phyloP scores from a whole-genome alignment of 2,888 invertebrate genomes.

The Helobdella robusta region DNA sequence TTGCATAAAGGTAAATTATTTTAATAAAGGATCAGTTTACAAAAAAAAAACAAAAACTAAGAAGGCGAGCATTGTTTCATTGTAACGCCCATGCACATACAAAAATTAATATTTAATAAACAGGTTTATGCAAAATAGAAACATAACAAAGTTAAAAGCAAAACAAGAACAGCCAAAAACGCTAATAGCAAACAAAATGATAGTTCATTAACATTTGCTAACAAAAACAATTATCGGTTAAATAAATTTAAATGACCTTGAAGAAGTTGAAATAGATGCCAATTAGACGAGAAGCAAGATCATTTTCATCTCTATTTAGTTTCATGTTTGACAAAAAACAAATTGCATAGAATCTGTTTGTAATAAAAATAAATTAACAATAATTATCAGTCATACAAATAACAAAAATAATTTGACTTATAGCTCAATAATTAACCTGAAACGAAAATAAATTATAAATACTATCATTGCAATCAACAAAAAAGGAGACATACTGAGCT shows the following conservation, averaged over 20 bases:
- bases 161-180: background rate
- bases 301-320: slow-evolving; percentile 59
- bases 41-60: background rate
- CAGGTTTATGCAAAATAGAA: too few relatives aligned
- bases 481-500: slow-evolving; percentile 63
- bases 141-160: too few relatives aligned
- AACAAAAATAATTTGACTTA: background rate
- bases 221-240: background rate
- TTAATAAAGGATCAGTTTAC: background rate
- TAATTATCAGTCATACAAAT: background rate
- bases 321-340: slow-evolving; percentile 81
- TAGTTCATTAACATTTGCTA: background rate
- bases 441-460: background rate
- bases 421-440: background rate
- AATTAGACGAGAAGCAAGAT: slow-evolving; percentile 72
- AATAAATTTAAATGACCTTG: slow-evolving; percentile 59
- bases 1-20: background rate
- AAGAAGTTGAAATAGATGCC: slow-evolving; percentile 90
- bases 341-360: slow-evolving; percentile 61
- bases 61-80: background rate
- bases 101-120: too few relatives aligned
- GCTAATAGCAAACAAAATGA: background rate
- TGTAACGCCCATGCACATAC: too few relatives aligned
- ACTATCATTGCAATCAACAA: background rate
- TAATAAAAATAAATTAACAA: background rate